phyloP scores from a whole-genome alignment of 2,797 vertebrate species.

The Pelodytes ibericus region DNA sequence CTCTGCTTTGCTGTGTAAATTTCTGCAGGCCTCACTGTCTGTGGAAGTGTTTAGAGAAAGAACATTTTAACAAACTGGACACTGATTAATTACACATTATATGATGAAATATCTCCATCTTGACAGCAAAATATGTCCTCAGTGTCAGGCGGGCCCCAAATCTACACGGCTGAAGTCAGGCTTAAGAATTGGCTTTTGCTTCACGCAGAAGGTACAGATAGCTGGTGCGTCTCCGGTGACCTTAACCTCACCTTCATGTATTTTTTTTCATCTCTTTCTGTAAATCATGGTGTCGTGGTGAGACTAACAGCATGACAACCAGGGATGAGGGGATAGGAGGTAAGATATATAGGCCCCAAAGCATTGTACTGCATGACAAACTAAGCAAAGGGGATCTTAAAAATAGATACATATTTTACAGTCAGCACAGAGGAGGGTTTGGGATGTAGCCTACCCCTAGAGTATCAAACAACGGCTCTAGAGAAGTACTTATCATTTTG shows the following conservation, averaged over 20 bases:
- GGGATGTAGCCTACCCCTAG: not conserved
- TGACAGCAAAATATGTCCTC: slow-evolving; percentile 30
- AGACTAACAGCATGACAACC: slow-evolving; percentile 15
- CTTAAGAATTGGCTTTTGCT: slow-evolving; percentile 7
- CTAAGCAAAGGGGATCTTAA: not conserved
- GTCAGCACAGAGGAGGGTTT: not conserved
- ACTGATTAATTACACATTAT: slow-evolving; percentile 26
- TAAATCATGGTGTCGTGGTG: slow-evolving; percentile 33
- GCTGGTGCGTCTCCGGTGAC: slow-evolving; percentile 8
- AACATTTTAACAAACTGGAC: slow-evolving; percentile 24
- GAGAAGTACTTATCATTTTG: not conserved
- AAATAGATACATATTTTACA: not conserved
- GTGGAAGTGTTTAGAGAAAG: slow-evolving; percentile 5
- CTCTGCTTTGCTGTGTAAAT: slow-evolving; percentile 8
- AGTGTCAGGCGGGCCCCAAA: slow-evolving; percentile 3
- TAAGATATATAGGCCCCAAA: slow-evolving; percentile 24
- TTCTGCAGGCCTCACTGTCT: slow-evolving; percentile 25
- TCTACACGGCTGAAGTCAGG: slow-evolving; percentile 12
- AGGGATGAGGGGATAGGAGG: slow-evolving; percentile 25
- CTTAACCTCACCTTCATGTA: slow-evolving; percentile 26
- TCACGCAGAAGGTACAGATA: not conserved
- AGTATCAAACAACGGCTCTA: not conserved
- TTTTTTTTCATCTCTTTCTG: slow-evolving; percentile 16
- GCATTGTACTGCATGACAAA: slow-evolving; percentile 30
- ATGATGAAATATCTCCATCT: slow-evolving; percentile 19